Base-by-base conservation (phyloP, 2,797 vertebrate species). In the Thaleichthys pacificus region DNA sequence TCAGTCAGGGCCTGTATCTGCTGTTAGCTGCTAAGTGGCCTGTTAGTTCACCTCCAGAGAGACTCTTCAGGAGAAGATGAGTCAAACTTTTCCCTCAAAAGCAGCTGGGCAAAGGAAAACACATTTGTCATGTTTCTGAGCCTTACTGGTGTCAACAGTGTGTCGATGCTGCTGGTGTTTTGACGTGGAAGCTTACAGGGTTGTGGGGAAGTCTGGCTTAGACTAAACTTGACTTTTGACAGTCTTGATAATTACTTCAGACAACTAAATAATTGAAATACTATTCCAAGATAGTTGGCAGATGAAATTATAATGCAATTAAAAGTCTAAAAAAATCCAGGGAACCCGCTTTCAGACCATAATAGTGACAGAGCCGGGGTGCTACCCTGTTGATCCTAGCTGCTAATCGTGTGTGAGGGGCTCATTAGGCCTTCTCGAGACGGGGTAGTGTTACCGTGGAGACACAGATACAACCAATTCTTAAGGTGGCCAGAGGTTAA, bases 1-100 rank as follows among this genome's bases (percentile, higher is more conserved):
- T 82, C 74, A 68, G 49, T 57, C 64, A 78, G 81, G 69, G 77
- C 83, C 28, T 56, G 70, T 17, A 65, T 72, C 77, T 77, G 11
- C 82, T 77, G 86, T 80, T 83, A 88, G 84, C 76, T 0, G 75
- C 82, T 83, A 78, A 86, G 85, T 84, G 82, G 77, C 80, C 86
- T 80, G 86, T 85, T 86, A 84, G 4, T 32, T 32, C 32, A 32
- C 32, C 32, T 32, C 32, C 32, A 32, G 32, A 32, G 76, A 87
- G 85, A 77, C 85, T 83, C 80, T 89, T 89, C 85, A 84, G 42
- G 74, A 81, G 74, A 85, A 74, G 57, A 69, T 63, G 65, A n/a
- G 3, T 26, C 6, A 30, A 12, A 26, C 65, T 8, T 51, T n/a
- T 57, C 47, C 79, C 71, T 64, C 11, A 54, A 83, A 84, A 87